Conservation (phyloP, 2,113 vertebrate genomes). For the Rhegmatorhina hoffmannsi region DNA sequence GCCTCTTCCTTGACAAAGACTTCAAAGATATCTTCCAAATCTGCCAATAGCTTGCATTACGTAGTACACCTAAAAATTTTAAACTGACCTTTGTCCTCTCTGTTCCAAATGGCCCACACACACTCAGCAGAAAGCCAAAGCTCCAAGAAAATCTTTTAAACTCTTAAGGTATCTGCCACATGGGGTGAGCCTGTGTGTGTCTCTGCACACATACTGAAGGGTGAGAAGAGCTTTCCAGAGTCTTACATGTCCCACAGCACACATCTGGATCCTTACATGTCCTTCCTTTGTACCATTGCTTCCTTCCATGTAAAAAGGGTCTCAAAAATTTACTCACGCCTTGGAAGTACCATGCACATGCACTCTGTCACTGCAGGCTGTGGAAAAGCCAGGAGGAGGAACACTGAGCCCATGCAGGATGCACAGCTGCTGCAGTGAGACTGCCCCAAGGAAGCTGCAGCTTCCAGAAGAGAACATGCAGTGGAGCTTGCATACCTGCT, state of each 20-base stretch:
- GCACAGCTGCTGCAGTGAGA: not conserved
- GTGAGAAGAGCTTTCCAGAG: not conserved
- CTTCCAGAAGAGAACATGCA: not conserved
- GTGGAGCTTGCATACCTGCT: not conserved
- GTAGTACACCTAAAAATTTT: conserved; percentile 20
- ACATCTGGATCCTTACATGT: not conserved
- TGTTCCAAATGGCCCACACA: not conserved
- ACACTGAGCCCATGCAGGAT: rapidly evolving
- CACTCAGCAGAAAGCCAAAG: not conserved
- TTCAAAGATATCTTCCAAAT: not conserved
- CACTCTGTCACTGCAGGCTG: not conserved
- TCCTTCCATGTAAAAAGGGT: not conserved
- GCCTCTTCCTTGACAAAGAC: not conserved
- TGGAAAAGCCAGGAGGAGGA: not conserved
- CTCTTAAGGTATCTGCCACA: not conserved
- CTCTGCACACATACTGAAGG: rapidly evolving
- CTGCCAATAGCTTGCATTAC: conserved; percentile 1
- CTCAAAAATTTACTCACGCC: not conserved
- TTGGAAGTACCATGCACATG: not conserved
- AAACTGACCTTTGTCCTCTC: not conserved
- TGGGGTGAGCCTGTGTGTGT: not conserved
- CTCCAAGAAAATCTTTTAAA: not conserved
- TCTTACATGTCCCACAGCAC: not conserved
- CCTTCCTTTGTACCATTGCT: not conserved
- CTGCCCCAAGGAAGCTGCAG: not conserved